Percentiles rank a stretch among this genome's conserved stretches.
Conservation (phyloP, 1,140 invertebrate genomes). For the Habropoda laboriosa region DNA sequence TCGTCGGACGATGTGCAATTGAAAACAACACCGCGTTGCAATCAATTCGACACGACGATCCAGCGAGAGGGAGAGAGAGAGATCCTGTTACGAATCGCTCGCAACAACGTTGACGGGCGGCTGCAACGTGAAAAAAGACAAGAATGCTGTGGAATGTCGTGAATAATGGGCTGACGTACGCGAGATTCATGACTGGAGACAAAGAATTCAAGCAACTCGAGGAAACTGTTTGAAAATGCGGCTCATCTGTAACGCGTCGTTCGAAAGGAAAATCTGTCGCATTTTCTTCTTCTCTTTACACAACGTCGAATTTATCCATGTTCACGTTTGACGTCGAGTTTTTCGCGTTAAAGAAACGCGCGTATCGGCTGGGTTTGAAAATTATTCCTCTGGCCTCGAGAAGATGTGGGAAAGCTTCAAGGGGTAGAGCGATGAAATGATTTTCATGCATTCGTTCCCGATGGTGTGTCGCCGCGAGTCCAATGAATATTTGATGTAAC, state of each 20-base stretch:
- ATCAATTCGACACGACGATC: neutral
- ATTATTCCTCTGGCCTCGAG: neutral
- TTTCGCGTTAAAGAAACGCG: neutral
- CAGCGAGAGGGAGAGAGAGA: too few species aligned
- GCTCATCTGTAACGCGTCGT: neutral
- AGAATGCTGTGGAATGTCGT: neutral
- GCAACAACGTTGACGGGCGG: too few species aligned
- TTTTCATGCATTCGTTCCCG: neutral
- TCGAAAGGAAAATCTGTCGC: neutral
- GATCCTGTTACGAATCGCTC: too few species aligned
- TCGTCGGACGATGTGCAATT: neutral
- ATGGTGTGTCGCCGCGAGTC: too few species aligned
- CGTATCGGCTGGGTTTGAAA: neutral
- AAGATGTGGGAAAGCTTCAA: neutral
- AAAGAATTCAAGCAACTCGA: neutral
- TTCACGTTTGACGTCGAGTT: neutral
- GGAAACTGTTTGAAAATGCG: neutral
- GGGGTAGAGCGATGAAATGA: neutral
- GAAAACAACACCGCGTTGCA: neutral
- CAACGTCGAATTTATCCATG: neutral
- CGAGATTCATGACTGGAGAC: too few species aligned
- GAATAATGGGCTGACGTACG: neutral
- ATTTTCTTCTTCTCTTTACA: neutral
- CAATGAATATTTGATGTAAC: conserved; percentile 30
- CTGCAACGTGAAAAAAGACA: neutral